Evolutionary conservation across 2,113 vertebrate species (phyloP), one percentile per base, ranked within the genome.

Genomic region (Cichladusa arquata): DNA sequence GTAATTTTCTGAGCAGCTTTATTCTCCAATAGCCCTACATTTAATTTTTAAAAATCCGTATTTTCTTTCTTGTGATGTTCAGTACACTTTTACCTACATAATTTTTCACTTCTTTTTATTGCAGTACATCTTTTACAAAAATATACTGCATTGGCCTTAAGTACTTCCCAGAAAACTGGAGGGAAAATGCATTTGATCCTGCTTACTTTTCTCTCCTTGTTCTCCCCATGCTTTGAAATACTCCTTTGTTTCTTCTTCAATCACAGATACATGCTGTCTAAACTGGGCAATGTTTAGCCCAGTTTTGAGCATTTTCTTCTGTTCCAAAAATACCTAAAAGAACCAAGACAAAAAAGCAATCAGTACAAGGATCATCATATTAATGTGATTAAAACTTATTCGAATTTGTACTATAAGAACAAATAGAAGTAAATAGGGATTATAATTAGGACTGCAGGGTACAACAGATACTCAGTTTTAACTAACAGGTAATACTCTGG

Each of bases 281-380:
- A 99, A 99, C 15, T 98, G 99, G 77, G 98, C 98, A 31, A 99
- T 98, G 88, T 99, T 99, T 88, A 99, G 97, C 5, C 99, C 99
- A 3, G 98, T 99, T 98, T 99, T 99, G 88, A 99, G 93, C 98
- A 99, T 99, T 97, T 99, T 99, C 98, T 99, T 99, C 94, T 99
- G 99, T 91, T 99, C 99, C 98, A 99, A 96, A 96, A 99, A 99
- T 64, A 99, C 36, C 99, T 99, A 94, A 7, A 81, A 66, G 19
- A 77, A 85, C 6, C 60, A 82, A 83, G 34, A 76, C 7, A 92
- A 42, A 92, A 77, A 65, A 79, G 10, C 26, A 70, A 20, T 91
- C 58, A 86, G 31, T 45, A 72, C 24, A 82, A 67, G 5, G 6
- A 44, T 42, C 36, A 40, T 34, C 19, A 28, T 31, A 42, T 38